Evolutionary conservation across 2,888 invertebrate genomes (phyloP).

Genomic region (Neria commutata): DNA sequence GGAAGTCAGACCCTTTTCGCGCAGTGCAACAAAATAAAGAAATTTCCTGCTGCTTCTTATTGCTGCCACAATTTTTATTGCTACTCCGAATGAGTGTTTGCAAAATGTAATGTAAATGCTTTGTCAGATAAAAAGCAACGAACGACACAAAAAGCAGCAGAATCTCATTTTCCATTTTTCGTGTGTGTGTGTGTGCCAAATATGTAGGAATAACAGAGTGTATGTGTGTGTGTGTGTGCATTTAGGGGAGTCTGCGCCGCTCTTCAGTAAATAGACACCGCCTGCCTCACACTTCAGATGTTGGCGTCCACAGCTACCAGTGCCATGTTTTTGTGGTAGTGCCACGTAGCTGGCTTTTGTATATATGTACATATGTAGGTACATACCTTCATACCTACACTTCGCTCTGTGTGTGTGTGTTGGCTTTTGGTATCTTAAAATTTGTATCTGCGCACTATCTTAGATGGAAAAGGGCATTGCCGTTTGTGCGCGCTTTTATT

Average conservation of each 20-base stretch:
- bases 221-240: constrained; percentile 7
- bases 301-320: no score
- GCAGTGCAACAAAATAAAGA: not conserved
- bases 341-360: no score
- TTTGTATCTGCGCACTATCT: constrained; percentile 42
- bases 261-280: no score
- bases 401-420: constrained; percentile 7
- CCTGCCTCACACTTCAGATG: no score
- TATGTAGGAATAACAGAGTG: constrained; percentile 4
- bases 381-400: not conserved
- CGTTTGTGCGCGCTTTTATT: constrained; percentile 35
- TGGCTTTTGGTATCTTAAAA: constrained; percentile 6
- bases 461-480: constrained; percentile 57
- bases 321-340: no score
- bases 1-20: not conserved
- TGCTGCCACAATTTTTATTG: no score
- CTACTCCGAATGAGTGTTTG: constrained; percentile 29
- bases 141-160: constrained; percentile 35
- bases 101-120: constrained; percentile 49
- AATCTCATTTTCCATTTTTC: constrained; percentile 10
- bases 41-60: not conserved
- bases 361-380: no score
- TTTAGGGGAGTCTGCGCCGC: not conserved
- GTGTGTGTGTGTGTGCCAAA: not conserved
- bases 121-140: constrained; percentile 42